These are phyloP conservation scores for Carassius carassius DNA, from an alignment of 2,113 vertebrate genomes.

Conservation along the genomic window DNA sequence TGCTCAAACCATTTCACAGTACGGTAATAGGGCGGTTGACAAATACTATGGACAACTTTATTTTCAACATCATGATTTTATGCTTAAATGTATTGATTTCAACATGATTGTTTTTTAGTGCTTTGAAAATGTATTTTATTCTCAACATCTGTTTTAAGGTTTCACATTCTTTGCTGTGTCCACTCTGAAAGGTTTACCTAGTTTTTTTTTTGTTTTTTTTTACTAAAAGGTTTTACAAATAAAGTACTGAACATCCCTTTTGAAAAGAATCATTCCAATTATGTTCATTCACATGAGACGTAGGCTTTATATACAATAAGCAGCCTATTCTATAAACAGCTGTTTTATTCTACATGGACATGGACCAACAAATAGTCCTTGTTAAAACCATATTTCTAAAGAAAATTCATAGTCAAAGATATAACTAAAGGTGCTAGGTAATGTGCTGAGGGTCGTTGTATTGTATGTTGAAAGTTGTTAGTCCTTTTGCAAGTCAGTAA, in stretches of 20 bases:
- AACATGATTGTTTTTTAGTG: background rate
- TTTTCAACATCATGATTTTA: no score
- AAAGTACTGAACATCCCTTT: background rate
- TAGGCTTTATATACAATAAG: background rate
- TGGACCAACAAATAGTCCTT: background rate
- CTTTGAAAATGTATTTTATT: background rate
- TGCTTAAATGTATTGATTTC: background rate
- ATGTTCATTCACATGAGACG: background rate
- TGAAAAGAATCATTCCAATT: background rate
- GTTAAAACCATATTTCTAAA: background rate
- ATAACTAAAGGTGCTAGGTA: background rate
- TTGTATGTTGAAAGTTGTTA: background rate
- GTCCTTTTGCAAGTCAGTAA: background rate
- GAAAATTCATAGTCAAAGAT: background rate
- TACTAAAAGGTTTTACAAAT: background rate
- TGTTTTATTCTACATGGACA: background rate
- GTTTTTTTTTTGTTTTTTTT: background rate
- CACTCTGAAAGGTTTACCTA: background rate
- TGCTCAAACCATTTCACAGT: no score
- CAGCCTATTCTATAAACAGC: background rate
- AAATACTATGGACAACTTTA: no score
- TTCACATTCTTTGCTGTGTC: background rate
- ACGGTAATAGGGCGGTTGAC: no score
- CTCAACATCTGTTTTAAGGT: background rate
- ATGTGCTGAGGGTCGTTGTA: background rate